Conservation (phyloP, 2,113 vertebrate species). For the Talpa occidentalis region DNA sequence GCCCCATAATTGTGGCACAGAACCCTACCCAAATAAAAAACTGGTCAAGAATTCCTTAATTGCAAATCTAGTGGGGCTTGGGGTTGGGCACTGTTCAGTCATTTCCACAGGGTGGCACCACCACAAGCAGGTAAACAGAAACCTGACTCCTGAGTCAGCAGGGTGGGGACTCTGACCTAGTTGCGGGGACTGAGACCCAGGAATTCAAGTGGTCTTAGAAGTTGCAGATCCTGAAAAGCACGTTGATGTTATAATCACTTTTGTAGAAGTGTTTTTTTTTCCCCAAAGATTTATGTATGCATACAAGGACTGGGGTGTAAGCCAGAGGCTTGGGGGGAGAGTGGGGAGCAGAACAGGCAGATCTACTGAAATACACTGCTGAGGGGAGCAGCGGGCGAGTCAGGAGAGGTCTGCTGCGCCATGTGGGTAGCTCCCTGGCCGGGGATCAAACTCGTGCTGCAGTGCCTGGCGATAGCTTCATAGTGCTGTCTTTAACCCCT, state of each 20-base stretch:
- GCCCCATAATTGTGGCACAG: not conserved
- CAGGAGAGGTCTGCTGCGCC: too few relatives aligned
- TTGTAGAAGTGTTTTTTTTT: not conserved
- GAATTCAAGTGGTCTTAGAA: not conserved
- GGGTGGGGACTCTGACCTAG: accelerated
- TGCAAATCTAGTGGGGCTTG: not conserved
- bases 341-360: too few relatives aligned
- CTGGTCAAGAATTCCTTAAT: not conserved
- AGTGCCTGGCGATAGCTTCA: too few relatives aligned
- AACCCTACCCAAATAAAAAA: not conserved
- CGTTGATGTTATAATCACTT: not conserved
- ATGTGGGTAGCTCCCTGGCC: too few relatives aligned
- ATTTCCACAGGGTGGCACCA: constrained; percentile 35
- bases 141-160: accelerated
- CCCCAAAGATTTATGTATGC: too few relatives aligned
- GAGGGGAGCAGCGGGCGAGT: too few relatives aligned
- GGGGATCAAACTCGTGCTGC: too few relatives aligned
- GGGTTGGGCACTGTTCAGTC: not conserved
- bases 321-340: too few relatives aligned
- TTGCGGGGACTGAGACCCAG: accelerated
- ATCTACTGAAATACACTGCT: too few relatives aligned
- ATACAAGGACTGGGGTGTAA: too few relatives aligned
- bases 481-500: too few relatives aligned
- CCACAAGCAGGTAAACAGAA: not conserved
- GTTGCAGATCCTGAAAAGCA: not conserved